Base-by-base conservation (phyloP, 2,797 vertebrate species). In the Rhinophrynus dorsalis region DNA sequence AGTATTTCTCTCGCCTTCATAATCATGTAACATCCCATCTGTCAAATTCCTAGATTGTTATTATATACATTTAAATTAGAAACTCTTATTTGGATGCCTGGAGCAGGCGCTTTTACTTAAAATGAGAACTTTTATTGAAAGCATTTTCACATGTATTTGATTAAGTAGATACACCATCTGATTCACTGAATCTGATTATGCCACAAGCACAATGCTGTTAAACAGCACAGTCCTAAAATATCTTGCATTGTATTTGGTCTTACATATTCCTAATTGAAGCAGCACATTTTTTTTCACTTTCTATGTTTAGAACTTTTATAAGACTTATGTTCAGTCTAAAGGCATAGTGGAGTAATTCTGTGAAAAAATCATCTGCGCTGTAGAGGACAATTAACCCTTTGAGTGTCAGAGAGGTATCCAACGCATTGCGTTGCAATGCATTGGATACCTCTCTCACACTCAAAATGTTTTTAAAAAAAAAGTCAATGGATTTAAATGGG, bases 51-150 rank as follows among this genome's bases (percentile, higher is more conserved):
- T 47, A 37, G 30, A 47, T 35, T 45, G 40, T 58, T 67, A 58
- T 67, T 58, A 50, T 58, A 58, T 67, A 67, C 42, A 58, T 67
- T 57, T 47, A 48, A 57, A 48, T 58, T 67, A 37, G 42, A 67
- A 67, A 50, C 52, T 58, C 42, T 48, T 57, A 58, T 67, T 58
- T 58, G 30, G 30, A 47, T 47, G 52, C 42, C 65, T 44, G 29
- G 47, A 57, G 52, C 51, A 45, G 26, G 13, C 37, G 38, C 27
- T 67, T 67, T 67, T 67, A 50, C 65, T 20, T 57, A 58, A 67
- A 57, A 67, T 67, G 40, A 67, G 50, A 67, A 67, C 51, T 67
- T 67, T 67, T 58, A 58, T 38, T 58, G 54, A 67, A 67, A 58
- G 40, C 52, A 20, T 54, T 58, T 55, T 48, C 42, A 37, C 56